Evolutionary conservation across 2,113 vertebrate species (phyloP).

Genomic region (Neopipo cinnamomea): DNA sequence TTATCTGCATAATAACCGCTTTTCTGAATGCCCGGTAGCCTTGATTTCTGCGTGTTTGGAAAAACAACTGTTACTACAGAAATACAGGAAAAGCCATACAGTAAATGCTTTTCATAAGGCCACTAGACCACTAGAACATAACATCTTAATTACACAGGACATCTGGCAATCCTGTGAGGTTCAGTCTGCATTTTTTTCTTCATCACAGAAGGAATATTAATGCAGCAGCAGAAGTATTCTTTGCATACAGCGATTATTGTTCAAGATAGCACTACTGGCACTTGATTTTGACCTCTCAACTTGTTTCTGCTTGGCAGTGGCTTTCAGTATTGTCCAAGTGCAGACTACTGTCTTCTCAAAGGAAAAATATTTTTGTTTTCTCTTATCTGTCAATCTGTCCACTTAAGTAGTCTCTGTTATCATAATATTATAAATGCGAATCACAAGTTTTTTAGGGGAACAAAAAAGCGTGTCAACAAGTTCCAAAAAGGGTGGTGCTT

Average conservation of each 20-base stretch:
- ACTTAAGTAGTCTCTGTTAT: not conserved
- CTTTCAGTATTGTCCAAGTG: not conserved
- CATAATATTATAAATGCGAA: not conserved
- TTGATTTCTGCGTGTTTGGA: not conserved
- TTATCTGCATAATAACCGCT: not conserved
- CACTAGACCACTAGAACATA: not conserved
- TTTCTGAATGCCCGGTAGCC: not conserved
- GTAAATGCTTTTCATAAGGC: not conserved
- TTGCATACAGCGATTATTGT: not conserved
- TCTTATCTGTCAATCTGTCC: conserved; percentile 11
- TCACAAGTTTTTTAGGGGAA: not conserved
- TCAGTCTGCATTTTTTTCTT: conserved; percentile 21
- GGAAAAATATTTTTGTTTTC: conserved; percentile 49
- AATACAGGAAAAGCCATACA: not conserved
- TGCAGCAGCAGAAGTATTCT: not conserved
- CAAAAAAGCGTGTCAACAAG: not conserved
- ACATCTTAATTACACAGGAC: not conserved
- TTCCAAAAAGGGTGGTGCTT: not conserved
- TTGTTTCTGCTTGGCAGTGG: conserved; percentile 34
- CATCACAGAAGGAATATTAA: conserved; percentile 29
- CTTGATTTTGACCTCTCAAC: conserved; percentile 12
- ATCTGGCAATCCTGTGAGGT: not conserved
- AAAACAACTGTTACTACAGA: not conserved
- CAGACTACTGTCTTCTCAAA: conserved; percentile 37
- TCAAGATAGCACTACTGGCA: not conserved